These are phyloP conservation scores for Meandrusa payeni DNA, from an alignment of 2,888 invertebrate genomes.

Conservation along the genomic window DNA sequence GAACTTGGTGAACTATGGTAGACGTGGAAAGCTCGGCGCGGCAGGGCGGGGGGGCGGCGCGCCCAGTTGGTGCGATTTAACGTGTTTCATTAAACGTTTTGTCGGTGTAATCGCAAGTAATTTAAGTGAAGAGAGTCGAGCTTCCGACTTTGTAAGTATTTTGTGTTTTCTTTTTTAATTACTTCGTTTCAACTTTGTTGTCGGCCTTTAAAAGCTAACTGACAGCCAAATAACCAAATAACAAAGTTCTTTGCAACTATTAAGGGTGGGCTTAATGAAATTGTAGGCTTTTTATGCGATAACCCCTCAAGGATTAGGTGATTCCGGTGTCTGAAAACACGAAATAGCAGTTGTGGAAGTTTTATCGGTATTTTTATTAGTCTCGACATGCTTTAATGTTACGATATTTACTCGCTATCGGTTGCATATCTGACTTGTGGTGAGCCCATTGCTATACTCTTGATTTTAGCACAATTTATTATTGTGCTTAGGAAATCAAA, in stretches of 20 bases:
- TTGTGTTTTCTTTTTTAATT: conserved; percentile 81
- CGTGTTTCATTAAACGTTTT: conserved; percentile 80
- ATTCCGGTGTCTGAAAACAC: conserved; percentile 41
- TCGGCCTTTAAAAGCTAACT: conserved; percentile 77
- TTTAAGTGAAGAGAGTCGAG: conserved; percentile 79
- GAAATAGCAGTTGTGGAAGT: conserved; percentile 32
- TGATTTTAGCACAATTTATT: too few species aligned
- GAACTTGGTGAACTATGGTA: conserved; percentile 70
- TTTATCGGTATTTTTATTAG: conserved; percentile 30
- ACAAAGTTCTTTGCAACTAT: conserved; percentile 77
- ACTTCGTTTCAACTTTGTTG: conserved; percentile 80
- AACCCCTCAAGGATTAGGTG: conserved; percentile 50
- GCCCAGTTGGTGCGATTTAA: conserved; percentile 76
- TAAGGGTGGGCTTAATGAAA: conserved; percentile 73
- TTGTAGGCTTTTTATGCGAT: conserved; percentile 61
- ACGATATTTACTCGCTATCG: neutral
- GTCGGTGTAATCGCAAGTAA: conserved; percentile 80
- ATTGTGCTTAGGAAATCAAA: too few species aligned
- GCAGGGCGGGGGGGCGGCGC: conserved; percentile 42
- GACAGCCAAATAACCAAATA: conserved; percentile 79
- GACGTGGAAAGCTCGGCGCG: conserved; percentile 35
- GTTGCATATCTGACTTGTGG: too few species aligned
- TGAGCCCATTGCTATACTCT: too few species aligned
- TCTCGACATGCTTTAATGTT: conserved; percentile 26
- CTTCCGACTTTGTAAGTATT: conserved; percentile 80